phyloP scores from a whole-genome alignment of 2,797 vertebrate species.

The Lagocephalus sceleratus region DNA sequence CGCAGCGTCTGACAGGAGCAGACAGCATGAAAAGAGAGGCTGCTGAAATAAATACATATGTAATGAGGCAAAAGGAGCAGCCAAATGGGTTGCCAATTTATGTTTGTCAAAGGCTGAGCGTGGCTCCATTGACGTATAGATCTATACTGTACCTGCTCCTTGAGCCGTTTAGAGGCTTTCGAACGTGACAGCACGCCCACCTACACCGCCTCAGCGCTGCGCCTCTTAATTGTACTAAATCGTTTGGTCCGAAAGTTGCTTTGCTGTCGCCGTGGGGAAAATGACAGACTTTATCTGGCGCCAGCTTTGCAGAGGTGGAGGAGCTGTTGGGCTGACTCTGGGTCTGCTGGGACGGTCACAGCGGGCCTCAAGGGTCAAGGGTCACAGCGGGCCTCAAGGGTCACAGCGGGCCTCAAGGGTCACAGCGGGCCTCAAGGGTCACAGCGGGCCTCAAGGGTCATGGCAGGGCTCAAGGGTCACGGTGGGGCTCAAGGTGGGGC shows the following conservation, averaged over 20 bases:
- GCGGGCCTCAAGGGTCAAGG: no score
- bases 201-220: constrained; percentile 18
- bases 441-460: no score
- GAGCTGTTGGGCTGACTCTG: no score
- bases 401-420: no score
- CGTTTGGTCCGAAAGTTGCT: constrained; percentile 46
- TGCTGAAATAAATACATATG: constrained; percentile 72
- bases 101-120: constrained; percentile 64
- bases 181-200: constrained; percentile 27
- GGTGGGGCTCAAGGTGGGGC: no score
- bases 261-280: constrained; percentile 49
- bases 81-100: constrained; percentile 69
- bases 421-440: no score
- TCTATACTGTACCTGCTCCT: constrained; percentile 58
- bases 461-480: no score
- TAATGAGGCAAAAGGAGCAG: constrained; percentile 54
- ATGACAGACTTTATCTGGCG: constrained; percentile 44
- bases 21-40: constrained; percentile 67
- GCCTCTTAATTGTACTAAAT: constrained; percentile 56
- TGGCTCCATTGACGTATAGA: constrained; percentile 63
- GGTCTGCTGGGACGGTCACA: no score
- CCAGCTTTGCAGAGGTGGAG: constrained; percentile 33
- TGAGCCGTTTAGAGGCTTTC: constrained; percentile 53
- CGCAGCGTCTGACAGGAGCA: constrained; percentile 62
- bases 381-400: no score